Evolutionary conservation across 1,140 invertebrate species (phyloP).

Genomic region (Cyclargus thomasi): DNA sequence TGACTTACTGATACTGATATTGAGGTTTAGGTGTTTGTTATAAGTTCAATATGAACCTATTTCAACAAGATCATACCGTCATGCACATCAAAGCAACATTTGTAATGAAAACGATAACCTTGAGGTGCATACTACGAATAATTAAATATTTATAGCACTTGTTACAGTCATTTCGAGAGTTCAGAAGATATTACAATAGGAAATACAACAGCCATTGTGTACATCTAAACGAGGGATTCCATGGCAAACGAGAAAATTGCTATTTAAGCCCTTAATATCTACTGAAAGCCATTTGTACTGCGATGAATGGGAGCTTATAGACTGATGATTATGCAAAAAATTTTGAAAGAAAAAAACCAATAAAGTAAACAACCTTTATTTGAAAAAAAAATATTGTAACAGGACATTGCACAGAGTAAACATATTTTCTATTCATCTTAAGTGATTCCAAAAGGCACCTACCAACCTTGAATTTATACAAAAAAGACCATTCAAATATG

Average conservation of each 20-base stretch:
- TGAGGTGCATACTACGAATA: too few relatives aligned
- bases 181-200: too few relatives aligned
- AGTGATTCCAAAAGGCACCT: constrained; percentile 35
- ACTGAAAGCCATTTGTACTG: background rate
- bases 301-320: background rate
- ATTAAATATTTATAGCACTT: too few relatives aligned
- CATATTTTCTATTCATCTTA: constrained; percentile 10
- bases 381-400: background rate
- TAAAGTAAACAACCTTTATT: constrained; percentile 2
- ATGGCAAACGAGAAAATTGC: background rate
- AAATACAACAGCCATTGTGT: too few relatives aligned
- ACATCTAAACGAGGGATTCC: background rate
- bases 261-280: background rate
- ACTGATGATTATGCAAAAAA: background rate
- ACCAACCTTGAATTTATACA: constrained; percentile 46
- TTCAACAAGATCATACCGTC: too few relatives aligned
- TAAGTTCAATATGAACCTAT: too few relatives aligned
- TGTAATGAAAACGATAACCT: too few relatives aligned
- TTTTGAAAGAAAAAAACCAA: constrained; percentile 4
- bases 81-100: too few relatives aligned
- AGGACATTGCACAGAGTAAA: constrained; percentile 4
- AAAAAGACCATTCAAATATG: constrained; percentile 39
- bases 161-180: too few relatives aligned
- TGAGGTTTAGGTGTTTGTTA: too few relatives aligned
- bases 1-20: too few relatives aligned